Evolutionary conservation across 2,113 vertebrate genomes (phyloP).

Genomic region (Dicaeum eximium): DNA sequence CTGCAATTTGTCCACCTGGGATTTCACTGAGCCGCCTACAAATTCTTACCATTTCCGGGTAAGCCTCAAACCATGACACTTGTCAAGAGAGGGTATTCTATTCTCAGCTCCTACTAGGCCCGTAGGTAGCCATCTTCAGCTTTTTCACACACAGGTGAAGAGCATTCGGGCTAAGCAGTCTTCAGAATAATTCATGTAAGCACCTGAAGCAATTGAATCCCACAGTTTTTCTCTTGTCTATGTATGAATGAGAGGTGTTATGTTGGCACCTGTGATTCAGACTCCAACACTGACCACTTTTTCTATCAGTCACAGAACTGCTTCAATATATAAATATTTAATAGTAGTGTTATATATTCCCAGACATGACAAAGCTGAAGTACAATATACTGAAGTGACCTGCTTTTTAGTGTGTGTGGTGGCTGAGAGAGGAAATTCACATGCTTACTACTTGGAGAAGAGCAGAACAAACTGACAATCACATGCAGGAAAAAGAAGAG

Average conservation of each 20-base stretch:
- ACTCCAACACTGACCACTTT: not conserved
- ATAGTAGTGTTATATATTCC: not conserved
- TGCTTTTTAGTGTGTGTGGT: not conserved
- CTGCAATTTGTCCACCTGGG: too few species aligned
- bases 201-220: not conserved
- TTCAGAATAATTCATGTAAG: not conserved
- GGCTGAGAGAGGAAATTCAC: constrained; percentile 20
- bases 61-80: too few species aligned
- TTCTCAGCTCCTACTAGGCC: not conserved
- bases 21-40: too few species aligned
- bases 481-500: not conserved
- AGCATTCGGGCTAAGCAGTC: not conserved
- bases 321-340: not conserved
- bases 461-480: not conserved
- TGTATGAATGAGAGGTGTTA: not conserved
- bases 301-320: not conserved
- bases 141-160: not conserved
- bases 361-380: not conserved
- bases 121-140: not conserved
- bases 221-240: not conserved
- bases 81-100: not conserved
- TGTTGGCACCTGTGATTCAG: not conserved
- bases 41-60: too few species aligned
- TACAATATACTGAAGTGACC: not conserved
- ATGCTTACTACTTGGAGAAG: not conserved